A percentile compares a stretch with the other conserved stretches of the same genome.
These are phyloP conservation scores for Scomber scombrus DNA, from an alignment of 2,113 vertebrate species.

Conservation along the genomic window DNA sequence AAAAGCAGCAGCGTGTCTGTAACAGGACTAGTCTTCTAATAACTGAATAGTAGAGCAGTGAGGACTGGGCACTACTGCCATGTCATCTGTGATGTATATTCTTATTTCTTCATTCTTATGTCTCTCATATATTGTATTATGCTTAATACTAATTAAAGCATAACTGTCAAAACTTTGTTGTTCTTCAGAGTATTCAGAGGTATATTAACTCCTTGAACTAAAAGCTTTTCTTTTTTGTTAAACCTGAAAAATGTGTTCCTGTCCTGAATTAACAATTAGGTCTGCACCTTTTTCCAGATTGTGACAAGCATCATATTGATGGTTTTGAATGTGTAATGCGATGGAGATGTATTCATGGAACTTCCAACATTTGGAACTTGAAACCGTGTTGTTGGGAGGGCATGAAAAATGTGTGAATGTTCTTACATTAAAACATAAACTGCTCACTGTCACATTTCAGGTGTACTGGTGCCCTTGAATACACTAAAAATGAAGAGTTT, in stretches of 20 bases:
- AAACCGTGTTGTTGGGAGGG: background rate
- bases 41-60: conserved; percentile 8
- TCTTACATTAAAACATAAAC: conserved; percentile 4
- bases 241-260: conserved; percentile 16
- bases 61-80: background rate
- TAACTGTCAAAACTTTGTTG: conserved; percentile 7
- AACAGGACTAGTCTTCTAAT: conserved; percentile 34
- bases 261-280: background rate
- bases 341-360: background rate
- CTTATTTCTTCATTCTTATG: background rate
- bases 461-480: background rate
- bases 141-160: conserved; percentile 26
- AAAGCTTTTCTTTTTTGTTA: background rate
- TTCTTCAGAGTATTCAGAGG: conserved; percentile 25
- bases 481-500: background rate
- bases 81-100: background rate
- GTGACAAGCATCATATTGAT: background rate
- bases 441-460: background rate
- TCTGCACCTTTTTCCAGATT: background rate
- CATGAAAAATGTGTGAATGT: background rate
- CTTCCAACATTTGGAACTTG: background rate
- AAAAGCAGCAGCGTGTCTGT: conserved; percentile 12
- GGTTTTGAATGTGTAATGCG: background rate
- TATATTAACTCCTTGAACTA: background rate
- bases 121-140: conserved; percentile 16